Base-by-base conservation (phyloP, 2,888 invertebrate genomes). In the Tachystola acroxantha region DNA sequence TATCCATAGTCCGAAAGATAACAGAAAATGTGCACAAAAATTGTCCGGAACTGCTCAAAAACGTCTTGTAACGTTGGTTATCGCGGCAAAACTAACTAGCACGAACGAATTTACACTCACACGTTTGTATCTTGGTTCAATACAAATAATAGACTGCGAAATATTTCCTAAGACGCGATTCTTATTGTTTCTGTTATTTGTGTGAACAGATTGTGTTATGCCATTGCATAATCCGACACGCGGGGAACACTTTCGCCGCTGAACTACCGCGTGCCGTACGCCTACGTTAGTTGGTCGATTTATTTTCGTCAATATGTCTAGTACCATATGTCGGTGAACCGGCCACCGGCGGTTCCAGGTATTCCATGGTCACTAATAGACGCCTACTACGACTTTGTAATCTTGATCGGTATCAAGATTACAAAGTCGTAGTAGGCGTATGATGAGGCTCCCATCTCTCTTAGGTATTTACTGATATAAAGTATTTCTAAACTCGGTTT, bases 21-120 rank as follows among this genome's bases (percentile, higher is more conserved):
- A 4, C 9, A 9, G n/a, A n/a, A 24, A 24, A 24, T n/a, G n/a
- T 24, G n/a, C 24, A 24, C 22, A 22, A 2, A 22, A 16, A 16
- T 6, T 16, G 14, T 19, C 13, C 11, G 19, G n/a, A 32, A 36
- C 1, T n/a, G 11, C n/a, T 19, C 16, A 39, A 47, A 26, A 64
- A 73, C 78, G 77, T 75, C 74, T 63, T 64, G 43, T 62, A 51
- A 58, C 66, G 61, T 56, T 64, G 76, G 71, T 77, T 76, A 79
- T 76, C 77, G 69, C 63, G 40, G 58, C 61, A 54, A 61, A 57
- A 78, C 78, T 79, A 76, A 75, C 70, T 61, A 37, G 46, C 45
- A 41, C 43, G 57, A 52, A 47, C 53, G 63, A 58, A 64, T 66
- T 24, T 56, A 70, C 61, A 61, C 57, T 50, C 61, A 45, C 65